Evolutionary conservation across 2,888 invertebrate genomes (phyloP), one percentile per base, ranked within the genome.

Genomic region (Peribatodes rhomboidaria): DNA sequence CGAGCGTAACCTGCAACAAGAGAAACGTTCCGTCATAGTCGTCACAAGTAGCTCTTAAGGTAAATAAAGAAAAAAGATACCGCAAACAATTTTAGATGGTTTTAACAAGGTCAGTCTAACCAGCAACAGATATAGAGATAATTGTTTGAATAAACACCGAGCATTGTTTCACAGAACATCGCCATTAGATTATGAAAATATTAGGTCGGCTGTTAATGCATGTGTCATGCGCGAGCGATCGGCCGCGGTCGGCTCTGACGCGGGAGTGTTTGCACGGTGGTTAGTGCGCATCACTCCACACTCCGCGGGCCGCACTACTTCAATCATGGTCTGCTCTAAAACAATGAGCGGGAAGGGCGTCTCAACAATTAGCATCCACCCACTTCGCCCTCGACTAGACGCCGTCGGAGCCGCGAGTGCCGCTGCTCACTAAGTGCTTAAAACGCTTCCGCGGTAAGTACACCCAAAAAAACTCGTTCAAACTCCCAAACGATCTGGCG

Each of bases 1-100:
- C 96, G 73, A 98, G 92, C 56, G 96, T 95, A 77, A 96, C 94
- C 97, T 97, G 94, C 14, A 92, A 92, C 86, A 90, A 87, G 67
- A 74, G 72, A 76, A 70, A 73, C 60, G 33, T 74, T 78, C 79
- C 69, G 77, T 75, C 71, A 73, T 76, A 76, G 72, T 75, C 75
- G 74, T 76, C 74, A 76, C 72, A 68, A 73, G 72, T 76, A 77
- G 73, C 73, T 72, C 55, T 70, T 73, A 78, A 73, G 71, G 77
- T 79, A 84, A 82, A 85, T 81, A 84, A 74, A 81, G 76, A 77
- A 79, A 81, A 79, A 81, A 82, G 80, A 80, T 79, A 86, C 83
- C 78, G 82, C 82, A 89, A 88, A 91, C 89, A 89, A 83, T 86
- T 90, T 91, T 86, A 90, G 89, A 90, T 75, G 86, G 80, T 90